Evolutionary conservation across 1,140 invertebrate genomes (phyloP).

Genomic region (Meloidogyne floridensis): DNA sequence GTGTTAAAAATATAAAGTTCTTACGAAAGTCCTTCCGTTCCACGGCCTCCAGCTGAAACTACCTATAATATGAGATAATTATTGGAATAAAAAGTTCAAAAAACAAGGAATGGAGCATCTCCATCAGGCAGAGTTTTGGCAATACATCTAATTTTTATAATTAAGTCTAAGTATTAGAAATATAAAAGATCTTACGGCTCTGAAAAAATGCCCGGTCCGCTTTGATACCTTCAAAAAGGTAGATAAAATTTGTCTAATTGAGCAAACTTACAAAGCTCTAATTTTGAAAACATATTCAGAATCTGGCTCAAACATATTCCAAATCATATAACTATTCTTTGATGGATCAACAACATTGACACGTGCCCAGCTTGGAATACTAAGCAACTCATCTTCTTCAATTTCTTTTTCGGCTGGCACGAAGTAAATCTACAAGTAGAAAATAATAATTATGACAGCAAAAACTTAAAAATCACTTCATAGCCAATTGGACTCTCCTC

Average conservation of each 20-base stretch:
- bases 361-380: conserved; percentile 56
- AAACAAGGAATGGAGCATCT: conserved; percentile 58
- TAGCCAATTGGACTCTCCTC: conserved; percentile 59
- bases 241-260: background rate
- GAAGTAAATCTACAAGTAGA: conserved; percentile 45
- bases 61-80: conserved; percentile 3
- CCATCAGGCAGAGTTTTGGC: conserved; percentile 65
- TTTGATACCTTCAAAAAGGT: conserved; percentile 41
- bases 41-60: conserved; percentile 62
- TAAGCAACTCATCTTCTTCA: conserved; percentile 59
- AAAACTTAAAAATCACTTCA: conserved; percentile 42
- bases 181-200: conserved; percentile 46
- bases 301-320: conserved; percentile 57
- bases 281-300: conserved; percentile 66
- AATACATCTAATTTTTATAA: conserved; percentile 47
- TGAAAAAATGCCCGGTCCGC: conserved; percentile 64
- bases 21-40: conserved; percentile 48
- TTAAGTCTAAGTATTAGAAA: background rate
- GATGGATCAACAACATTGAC: conserved; percentile 48
- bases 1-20: background rate
- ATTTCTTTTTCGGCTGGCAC: conserved; percentile 61
- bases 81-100: background rate
- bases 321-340: conserved; percentile 46
- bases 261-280: conserved; percentile 47
- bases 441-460: background rate